Percentiles rank a stretch among this genome's conserved stretches.
Conservation (phyloP, 1,140 invertebrate genomes). For the Drosophila subpulchrella region DNA sequence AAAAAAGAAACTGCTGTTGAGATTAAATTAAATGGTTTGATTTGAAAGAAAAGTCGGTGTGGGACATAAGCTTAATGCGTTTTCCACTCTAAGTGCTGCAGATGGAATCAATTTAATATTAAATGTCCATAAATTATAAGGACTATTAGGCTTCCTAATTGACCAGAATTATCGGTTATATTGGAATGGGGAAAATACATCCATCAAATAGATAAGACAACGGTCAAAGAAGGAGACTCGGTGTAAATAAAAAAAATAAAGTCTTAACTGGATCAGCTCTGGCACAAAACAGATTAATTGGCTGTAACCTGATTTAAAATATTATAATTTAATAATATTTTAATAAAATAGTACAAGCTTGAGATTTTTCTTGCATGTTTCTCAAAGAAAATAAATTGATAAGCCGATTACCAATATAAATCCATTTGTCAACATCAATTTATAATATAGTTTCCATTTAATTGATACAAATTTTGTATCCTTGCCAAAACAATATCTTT, state of each 20-base stretch:
- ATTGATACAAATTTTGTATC: no score
- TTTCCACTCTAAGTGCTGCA: conserved; percentile 5
- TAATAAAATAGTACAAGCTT: no score
- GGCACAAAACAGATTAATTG: no score
- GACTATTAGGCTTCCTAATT: conserved; percentile 24
- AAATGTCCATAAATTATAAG: conserved; percentile 31
- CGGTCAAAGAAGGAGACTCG: background rate
- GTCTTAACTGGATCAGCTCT: background rate
- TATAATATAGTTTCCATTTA: background rate
- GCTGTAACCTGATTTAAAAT: no score
- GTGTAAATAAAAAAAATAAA: no score
- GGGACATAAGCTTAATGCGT: conserved; percentile 28
- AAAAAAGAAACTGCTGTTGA: conserved; percentile 27
- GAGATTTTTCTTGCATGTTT: background rate
- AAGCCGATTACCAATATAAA: background rate
- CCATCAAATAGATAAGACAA: background rate
- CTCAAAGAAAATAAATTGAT: background rate
- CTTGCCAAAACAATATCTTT: background rate
- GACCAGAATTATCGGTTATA: conserved; percentile 10
- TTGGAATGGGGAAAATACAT: background rate
- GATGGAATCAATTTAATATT: conserved; percentile 3
- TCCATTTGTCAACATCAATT: background rate
- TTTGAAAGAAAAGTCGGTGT: conserved; percentile 18
- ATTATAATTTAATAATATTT: no score
- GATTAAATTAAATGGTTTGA: conserved; percentile 43